Evolutionary conservation across 2,113 vertebrate species (phyloP), one percentile per base, ranked within the genome.

Genomic region (Pachycephala philippinensis): DNA sequence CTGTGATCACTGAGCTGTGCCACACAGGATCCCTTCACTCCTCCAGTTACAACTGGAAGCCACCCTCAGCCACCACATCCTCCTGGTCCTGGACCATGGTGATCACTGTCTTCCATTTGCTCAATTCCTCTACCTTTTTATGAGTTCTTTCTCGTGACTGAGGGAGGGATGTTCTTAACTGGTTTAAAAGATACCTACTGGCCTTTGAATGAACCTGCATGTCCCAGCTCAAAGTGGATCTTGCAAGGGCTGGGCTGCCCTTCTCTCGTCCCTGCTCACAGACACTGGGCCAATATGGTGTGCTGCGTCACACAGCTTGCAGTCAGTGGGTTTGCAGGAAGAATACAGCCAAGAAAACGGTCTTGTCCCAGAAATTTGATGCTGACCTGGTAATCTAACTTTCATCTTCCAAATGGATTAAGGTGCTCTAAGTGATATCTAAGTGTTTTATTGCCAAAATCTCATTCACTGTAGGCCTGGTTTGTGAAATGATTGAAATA

Each of bases 201-300:
- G 26, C 63, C 54, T 89, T 57, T 26, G 40, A n/a, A 15, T 72
- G 20, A 76, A 52, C 60, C 44, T 59, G 6, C 9, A 1, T 14
- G 57, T 92, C 31, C 59, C 14, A 15, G 24, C 50, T 77, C 37
- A 42, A 57, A 13, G 4, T 3, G 17, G 23, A 47, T 27, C 27
- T 61, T 31, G 17, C 30, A 31, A 33, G 33, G 40, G 22, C 44
- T 53, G 66, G n/a, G n/a, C 66, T 92, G 59, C 42, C 63, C 45
- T 86, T 93, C 26, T 9, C 24, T 40, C 27, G 22, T 7, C 22
- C 15, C 23, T 53, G 35, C 44, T 87, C 56, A 24, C 40, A 56
- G 65, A 15, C 10, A 0, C 6, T 60, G 54, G 11, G 49, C 49
- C 84, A 26, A 1, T 9, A 2, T 3, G 27, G 26, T 50, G 31